phyloP scores from a whole-genome alignment of 2,888 invertebrate species.

The Drosophila imparisetae region DNA sequence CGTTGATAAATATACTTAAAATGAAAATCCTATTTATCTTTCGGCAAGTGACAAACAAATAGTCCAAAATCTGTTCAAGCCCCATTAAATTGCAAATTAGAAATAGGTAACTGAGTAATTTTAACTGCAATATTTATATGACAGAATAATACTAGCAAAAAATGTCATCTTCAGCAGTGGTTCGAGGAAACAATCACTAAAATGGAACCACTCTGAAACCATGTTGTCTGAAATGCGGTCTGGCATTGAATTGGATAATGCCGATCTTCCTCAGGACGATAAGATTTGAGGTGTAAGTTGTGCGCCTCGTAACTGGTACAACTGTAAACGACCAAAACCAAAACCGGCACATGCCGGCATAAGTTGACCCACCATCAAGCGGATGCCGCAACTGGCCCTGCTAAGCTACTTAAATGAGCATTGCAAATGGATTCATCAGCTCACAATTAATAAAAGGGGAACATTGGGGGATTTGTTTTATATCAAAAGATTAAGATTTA shows the following conservation, averaged over 20 bases:
- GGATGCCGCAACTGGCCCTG: not conserved
- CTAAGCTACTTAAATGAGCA: not conserved
- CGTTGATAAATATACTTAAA: not conserved
- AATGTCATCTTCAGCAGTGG: not conserved
- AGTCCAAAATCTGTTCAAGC: not conserved
- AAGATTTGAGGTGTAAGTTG: not conserved
- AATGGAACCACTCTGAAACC: not conserved
- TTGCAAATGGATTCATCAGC: no score
- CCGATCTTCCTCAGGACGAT: not conserved
- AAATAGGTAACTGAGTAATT: not conserved
- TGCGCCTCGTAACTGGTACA: no score
- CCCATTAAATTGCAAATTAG: not conserved
- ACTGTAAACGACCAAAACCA: no score
- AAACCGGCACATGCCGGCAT: not conserved
- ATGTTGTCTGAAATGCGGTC: not conserved
- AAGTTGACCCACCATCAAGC: not conserved
- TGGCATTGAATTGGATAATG: not conserved
- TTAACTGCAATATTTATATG: not conserved
- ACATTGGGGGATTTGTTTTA: not conserved
- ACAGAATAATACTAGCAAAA: not conserved
- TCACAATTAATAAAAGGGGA: not conserved
- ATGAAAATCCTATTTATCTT: not conserved
- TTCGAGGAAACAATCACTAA: not conserved
- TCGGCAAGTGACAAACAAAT: not conserved
- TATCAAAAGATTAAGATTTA: constrained; percentile 48